phyloP scores from a whole-genome alignment of 2,797 vertebrate genomes.

The Thamnophis elegans region DNA sequence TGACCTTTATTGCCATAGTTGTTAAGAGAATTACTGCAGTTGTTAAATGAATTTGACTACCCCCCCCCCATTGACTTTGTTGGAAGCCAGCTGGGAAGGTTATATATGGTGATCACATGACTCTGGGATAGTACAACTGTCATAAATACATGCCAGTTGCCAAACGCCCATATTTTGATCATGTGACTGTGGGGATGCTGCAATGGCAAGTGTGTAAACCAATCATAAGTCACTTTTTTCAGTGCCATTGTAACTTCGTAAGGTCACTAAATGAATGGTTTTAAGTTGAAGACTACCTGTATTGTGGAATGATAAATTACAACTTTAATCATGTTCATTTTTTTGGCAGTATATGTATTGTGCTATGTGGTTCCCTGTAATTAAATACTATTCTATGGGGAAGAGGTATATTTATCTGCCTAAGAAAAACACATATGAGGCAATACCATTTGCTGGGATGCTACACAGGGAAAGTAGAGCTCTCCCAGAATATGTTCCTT shows the following conservation, averaged over 20 bases:
- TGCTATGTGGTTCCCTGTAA: neutral
- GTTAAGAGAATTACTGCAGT: neutral
- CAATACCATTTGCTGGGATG: neutral
- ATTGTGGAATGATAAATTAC: neutral
- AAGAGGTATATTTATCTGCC: neutral
- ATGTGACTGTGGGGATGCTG: neutral
- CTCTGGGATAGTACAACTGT: neutral
- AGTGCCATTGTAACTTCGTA: neutral
- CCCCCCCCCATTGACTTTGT: neutral
- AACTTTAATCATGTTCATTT: neutral
- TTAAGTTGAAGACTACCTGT: neutral
- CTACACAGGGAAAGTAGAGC: neutral
- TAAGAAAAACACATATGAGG: neutral
- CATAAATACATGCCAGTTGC: neutral
- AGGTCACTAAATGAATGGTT: neutral
- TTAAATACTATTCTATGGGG: neutral
- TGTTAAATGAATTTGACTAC: neutral
- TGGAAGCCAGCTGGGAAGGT: neutral
- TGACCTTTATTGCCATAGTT: neutral
- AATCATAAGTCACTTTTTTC: neutral
- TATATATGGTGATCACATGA: neutral
- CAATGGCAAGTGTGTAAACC: neutral
- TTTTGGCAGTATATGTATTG: no score
- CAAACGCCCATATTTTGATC: neutral
- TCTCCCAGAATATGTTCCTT: neutral